These are phyloP conservation scores for Psylliodes chrysocephalus DNA, from an alignment of 2,888 invertebrate genomes.

Conservation along the genomic window DNA sequence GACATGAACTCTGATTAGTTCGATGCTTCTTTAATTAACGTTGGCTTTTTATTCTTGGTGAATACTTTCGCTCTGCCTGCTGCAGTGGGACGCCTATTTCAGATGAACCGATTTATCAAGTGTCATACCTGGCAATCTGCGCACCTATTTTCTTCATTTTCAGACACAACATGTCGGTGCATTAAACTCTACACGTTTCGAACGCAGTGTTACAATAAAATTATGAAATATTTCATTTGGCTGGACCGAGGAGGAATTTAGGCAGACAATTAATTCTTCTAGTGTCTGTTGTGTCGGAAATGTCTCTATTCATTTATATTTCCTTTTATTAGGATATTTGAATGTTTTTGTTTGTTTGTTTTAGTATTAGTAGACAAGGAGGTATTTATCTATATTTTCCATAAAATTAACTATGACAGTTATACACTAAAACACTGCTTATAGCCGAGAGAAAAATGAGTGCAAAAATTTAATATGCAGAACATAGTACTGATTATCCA, in stretches of 20 bases:
- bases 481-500: no score
- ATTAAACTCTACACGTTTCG: constrained; percentile 37
- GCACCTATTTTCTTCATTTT: constrained; percentile 46
- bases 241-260: constrained; percentile 13
- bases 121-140: constrained; percentile 55
- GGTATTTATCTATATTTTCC: no score
- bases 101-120: constrained; percentile 59
- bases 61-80: constrained; percentile 48
- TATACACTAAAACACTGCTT: no score
- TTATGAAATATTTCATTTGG: constrained; percentile 34
- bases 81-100: constrained; percentile 56
- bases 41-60: constrained; percentile 59
- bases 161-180: constrained; percentile 35
- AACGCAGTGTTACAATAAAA: constrained; percentile 32
- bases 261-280: constrained; percentile 13
- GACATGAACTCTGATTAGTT: constrained; percentile 65
- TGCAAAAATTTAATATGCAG: no score
- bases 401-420: no score
- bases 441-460: no score
- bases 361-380: no score
- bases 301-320: background rate
- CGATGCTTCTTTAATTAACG: constrained; percentile 66
- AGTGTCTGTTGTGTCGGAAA: background rate
- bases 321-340: background rate
- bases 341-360: no score